phyloP scores from a whole-genome alignment of 37 sponge, comb jelly and placozoan genomes.

The Axinella damicornis region DNA sequence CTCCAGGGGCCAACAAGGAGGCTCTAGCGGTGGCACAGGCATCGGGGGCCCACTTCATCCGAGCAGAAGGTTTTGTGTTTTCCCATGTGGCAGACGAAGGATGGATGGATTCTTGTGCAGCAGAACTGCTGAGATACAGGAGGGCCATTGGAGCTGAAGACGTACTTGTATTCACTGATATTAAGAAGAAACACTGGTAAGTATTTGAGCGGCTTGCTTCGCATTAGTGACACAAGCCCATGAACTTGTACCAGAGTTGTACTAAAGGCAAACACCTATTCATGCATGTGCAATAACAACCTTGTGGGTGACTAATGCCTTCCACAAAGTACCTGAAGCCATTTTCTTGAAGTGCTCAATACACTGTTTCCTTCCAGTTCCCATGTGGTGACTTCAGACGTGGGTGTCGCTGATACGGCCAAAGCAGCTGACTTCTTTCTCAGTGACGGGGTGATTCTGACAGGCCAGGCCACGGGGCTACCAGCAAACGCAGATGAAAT shows the following conservation, averaged over 20 bases:
- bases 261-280: too few relatives aligned
- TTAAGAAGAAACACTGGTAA: slow-evolving; percentile 95
- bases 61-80: slow-evolving; percentile 91
- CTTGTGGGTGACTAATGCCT: too few relatives aligned
- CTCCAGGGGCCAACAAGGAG: slow-evolving; percentile 77
- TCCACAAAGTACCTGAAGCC: too few relatives aligned
- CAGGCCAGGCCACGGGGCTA: slow-evolving; percentile 77
- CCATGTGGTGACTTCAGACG: slow-evolving; percentile 85
- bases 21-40: slow-evolving; percentile 86
- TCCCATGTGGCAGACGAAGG: slow-evolving; percentile 96
- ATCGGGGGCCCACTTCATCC: slow-evolving; percentile 71
- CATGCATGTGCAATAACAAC: too few relatives aligned
- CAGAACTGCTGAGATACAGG: slow-evolving; percentile 84
- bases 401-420: slow-evolving; percentile 69
- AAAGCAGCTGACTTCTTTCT: slow-evolving; percentile 85
- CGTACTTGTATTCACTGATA: slow-evolving; percentile 77
- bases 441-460: slow-evolving; percentile 90
- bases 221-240: too few relatives aligned
- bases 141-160: slow-evolving; percentile 77
- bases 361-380: slow-evolving; percentile 51
- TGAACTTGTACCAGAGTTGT: too few relatives aligned
- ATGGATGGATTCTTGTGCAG: slow-evolving; percentile 89
- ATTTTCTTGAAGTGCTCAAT: too few relatives aligned
- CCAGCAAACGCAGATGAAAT: slow-evolving; percentile 60
- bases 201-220: neutral